Evolutionary conservation across 2,888 invertebrate genomes (phyloP).

Genomic region (Lampropteryx suffumata): DNA sequence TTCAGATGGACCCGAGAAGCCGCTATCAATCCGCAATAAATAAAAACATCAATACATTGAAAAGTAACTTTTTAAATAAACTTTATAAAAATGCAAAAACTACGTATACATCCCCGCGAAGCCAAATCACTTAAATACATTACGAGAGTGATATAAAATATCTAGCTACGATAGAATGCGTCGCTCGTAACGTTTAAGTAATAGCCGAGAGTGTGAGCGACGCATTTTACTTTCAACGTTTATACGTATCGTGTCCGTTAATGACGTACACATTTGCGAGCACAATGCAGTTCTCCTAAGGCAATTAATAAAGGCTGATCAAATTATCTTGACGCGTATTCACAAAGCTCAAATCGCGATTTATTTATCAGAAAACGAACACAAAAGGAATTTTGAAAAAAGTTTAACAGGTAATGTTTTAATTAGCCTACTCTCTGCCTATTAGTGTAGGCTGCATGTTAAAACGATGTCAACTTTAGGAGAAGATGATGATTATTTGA

Average conservation of each 20-base stretch:
- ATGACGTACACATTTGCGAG: not conserved
- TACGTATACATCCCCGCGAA: constrained; percentile 38
- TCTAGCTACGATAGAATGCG: constrained; percentile 1
- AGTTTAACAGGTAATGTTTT: too few species aligned
- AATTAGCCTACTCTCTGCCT: too few species aligned
- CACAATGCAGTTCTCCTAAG: too few species aligned
- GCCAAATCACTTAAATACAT: constrained; percentile 27
- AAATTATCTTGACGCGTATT: too few species aligned
- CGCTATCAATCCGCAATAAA: constrained; percentile 27
- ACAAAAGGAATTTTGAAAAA: too few species aligned
- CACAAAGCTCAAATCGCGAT: too few species aligned
- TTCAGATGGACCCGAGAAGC: constrained; percentile 27
- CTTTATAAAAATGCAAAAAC: constrained; percentile 39
- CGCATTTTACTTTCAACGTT: constrained; percentile 1
- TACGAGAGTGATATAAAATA: not conserved
- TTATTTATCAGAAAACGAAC: too few species aligned
- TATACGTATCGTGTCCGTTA: constrained; percentile 4
- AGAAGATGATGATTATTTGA: too few species aligned
- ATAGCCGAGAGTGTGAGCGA: constrained; percentile 5
- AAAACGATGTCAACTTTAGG: too few species aligned
- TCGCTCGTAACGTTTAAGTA: constrained; percentile 1
- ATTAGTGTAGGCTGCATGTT: too few species aligned
- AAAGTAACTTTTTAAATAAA: constrained; percentile 26
- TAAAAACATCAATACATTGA: constrained; percentile 27
- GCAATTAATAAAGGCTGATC: too few species aligned